phyloP scores from a whole-genome alignment of 2,113 vertebrate species.

The Pteropus alecto region DNA sequence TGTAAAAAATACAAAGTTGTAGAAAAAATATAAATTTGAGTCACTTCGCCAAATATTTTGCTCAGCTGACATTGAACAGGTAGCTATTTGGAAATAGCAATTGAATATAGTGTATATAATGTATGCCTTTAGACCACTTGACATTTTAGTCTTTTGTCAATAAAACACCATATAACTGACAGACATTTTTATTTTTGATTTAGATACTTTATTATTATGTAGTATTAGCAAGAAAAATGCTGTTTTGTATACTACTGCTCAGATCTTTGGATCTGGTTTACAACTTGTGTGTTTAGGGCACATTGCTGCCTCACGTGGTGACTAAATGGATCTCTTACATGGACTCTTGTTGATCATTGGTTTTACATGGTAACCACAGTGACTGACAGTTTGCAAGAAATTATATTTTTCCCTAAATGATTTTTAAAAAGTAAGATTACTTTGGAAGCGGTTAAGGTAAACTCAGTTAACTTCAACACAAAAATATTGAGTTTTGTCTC shows the following conservation, averaged over 20 bases:
- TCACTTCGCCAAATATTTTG: background rate
- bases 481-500: background rate
- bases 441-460: background rate
- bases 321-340: background rate
- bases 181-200: slow-evolving; percentile 5
- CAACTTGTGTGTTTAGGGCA: background rate
- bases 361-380: background rate
- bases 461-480: background rate
- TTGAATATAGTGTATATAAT: background rate
- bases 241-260: background rate
- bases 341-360: background rate
- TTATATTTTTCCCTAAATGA: background rate
- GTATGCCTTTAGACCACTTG: background rate
- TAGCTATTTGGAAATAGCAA: background rate
- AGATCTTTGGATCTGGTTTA: background rate
- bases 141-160: background rate
- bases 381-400: background rate
- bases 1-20: background rate
- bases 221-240: background rate
- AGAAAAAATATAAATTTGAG: background rate
- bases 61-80: background rate
- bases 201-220: background rate
- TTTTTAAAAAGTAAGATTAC: background rate
- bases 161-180: background rate
- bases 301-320: background rate